Base-by-base conservation (phyloP, 2,797 vertebrate species). In the Hypotaenidia philippensis region DNA sequence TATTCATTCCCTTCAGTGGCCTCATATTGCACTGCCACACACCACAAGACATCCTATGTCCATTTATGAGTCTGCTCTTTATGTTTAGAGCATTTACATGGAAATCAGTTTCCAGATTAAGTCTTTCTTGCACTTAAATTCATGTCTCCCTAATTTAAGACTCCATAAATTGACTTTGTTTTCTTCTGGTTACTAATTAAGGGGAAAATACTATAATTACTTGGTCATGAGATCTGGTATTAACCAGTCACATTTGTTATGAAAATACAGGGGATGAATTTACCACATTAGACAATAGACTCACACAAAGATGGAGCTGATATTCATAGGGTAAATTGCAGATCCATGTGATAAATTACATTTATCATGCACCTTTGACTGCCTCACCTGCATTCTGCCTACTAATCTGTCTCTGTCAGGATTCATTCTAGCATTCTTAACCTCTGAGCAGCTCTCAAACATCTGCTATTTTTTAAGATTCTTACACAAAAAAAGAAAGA, bases 321-420 rank as follows among this genome's bases (percentile, higher is more conserved):
- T 93, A 93, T 82, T 91, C 61, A 55, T 74, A 56, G 66, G 34
- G 25, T 70, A 90, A 95, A 94, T 91, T 94, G 70, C 36, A 90
- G 78, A 80, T 81, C 77, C 49, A 61, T 93, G 85, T 96, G 83
- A 96, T 91, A 93, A 95, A 96, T 96, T 94, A 56, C 66, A 84
- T 94, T 96, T 96, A 95, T 89, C 91, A 94, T 84, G 66, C 34
- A 93, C 70, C 63, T 97, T 95, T 97, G 87, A 77, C 94, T 90
- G 85, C 36, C 70, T 96, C 86, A 95, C 91, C 91, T 94, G 66
- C 31, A 17, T 76, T 77, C 49, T 94, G 59, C 66, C 56, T 89
- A 77, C 56, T 90, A 87, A 94, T 97, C 89, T 76, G 22, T 96
- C 96, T 97, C 85, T 94, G 93, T 81, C 95, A 95, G 57, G n/a